Base-by-base conservation (phyloP, 1,140 invertebrate genomes). In the Diorhabda sublineata region DNA sequence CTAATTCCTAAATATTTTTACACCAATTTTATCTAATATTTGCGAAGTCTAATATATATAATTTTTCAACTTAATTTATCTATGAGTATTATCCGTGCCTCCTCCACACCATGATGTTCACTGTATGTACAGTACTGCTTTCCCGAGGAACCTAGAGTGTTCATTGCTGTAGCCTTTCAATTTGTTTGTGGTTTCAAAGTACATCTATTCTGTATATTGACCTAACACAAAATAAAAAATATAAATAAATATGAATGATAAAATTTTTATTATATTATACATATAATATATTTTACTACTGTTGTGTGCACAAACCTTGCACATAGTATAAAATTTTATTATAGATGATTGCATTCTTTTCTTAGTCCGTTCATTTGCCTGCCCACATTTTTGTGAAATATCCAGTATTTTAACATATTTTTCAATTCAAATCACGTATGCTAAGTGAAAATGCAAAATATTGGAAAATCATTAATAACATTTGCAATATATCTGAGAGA, bases 291-390 rank as follows among this genome's bases (percentile, higher is more conserved):
- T 81, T 80, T 80, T 81, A 80, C 78, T 81, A 81, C 78, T 81
- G 79, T 81, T 80, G 78, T 81, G 79, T 80, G 78, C 79, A 81
- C 79, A 74, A 77, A 76, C 76, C 76, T 81, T 81, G 79, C 79
- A 81, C 79, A 81, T 81, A 80, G 78, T 77, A 75, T 78, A 76
- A 76, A 78, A 77, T 68, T 76, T 76, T 77, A 78, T 75, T 75
- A 68, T 66, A 65, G 42, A 52, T n/a, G n/a, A 52, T 26, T 52
- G 47, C 2, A n/a, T 52, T 52, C 6, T n/a, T 8, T 52, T 52
- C 6, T 52, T 52, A 52, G 6, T 6, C n/a, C 6, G 47, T 52
- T 52, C 47, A 8, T n/a, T 52, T 52, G n/a, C 6, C 47, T 8
- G 47, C 47, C 6, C 3, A 52, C 2, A 52, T 52, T 26, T 26